Conservation (phyloP, 53 echinoderm and acorn worm genomes). For the Paracentrotus lividus region DNA sequence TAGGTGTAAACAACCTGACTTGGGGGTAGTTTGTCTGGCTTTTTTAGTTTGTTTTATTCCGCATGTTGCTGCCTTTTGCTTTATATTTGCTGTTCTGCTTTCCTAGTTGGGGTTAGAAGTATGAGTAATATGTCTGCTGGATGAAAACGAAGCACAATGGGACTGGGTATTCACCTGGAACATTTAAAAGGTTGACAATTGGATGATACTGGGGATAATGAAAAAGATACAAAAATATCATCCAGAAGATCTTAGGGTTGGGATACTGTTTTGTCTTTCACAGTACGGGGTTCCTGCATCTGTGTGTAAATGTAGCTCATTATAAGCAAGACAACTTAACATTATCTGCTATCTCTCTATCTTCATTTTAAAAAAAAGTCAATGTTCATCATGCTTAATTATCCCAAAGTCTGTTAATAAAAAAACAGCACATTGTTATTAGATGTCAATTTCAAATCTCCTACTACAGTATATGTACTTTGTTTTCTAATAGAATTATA, state of each 20-base stretch:
- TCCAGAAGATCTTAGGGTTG: not conserved
- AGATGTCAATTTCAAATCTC: too few species aligned
- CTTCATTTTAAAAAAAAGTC: too few species aligned
- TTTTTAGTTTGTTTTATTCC: slow-evolving; percentile 50
- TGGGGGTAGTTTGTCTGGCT: slow-evolving; percentile 67
- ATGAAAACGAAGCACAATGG: not conserved
- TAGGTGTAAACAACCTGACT: slow-evolving; percentile 72
- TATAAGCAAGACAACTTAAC: not conserved
- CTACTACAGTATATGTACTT: too few species aligned
- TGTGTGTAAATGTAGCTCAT: too few species aligned
- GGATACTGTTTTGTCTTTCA: not conserved
- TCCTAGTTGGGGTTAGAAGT: slow-evolving; percentile 23
- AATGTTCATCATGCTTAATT: too few species aligned
- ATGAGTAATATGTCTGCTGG: slow-evolving; percentile 11
- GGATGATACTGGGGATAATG: slow-evolving; percentile 11
- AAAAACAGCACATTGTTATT: too few species aligned
- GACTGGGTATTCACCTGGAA: slow-evolving; percentile 37
- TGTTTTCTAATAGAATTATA: too few species aligned
- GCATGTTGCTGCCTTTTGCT: slow-evolving; percentile 37
- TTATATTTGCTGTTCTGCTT: slow-evolving; percentile 50
- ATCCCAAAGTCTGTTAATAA: too few species aligned
- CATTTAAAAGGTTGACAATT: slow-evolving; percentile 27
- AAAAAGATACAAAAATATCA: not conserved
- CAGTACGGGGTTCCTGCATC: not conserved
- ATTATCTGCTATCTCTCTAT: slow-evolving; percentile 4